Percentiles rank a stretch among this genome's conserved stretches.
Conservation (phyloP, 2,113 vertebrate species). For the Gasterosteus nipponicus region DNA sequence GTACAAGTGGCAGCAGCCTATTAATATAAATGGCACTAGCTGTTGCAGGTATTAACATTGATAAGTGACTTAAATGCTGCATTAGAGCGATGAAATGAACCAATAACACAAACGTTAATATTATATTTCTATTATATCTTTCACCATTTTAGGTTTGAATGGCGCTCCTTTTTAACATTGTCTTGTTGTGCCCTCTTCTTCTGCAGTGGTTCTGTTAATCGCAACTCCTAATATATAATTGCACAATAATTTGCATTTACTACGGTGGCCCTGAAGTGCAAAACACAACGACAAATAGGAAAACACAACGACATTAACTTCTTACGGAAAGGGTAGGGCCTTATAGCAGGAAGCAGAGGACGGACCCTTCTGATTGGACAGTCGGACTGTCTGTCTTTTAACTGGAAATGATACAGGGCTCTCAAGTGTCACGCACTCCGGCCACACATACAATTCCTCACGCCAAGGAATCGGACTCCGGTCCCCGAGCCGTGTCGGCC, state of each 20-base stretch:
- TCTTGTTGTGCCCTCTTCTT: neutral
- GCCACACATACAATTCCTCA: too few relatives aligned
- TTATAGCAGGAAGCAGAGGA: too few relatives aligned
- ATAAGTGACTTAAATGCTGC: neutral
- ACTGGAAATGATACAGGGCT: too few relatives aligned
- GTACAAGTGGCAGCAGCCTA: neutral
- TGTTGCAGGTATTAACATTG: neutral
- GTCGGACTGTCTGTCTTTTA: too few relatives aligned
- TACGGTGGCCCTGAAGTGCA: too few relatives aligned
- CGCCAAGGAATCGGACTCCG: too few relatives aligned
- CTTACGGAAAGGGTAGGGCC: too few relatives aligned
- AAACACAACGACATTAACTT: too few relatives aligned
- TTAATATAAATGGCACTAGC: neutral
- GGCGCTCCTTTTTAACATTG: neutral
- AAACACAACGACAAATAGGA: too few relatives aligned
- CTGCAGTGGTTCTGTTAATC: neutral
- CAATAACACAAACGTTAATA: neutral
- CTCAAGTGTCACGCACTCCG: too few relatives aligned
- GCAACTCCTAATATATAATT: neutral
- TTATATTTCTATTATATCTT: neutral
- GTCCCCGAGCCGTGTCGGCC: too few relatives aligned
- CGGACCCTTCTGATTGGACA: too few relatives aligned
- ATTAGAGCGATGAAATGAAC: neutral
- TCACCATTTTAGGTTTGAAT: neutral
- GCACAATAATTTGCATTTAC: neutral